Base-by-base conservation (phyloP, 2,113 vertebrate species). In the Microtus pennsylvanicus region DNA sequence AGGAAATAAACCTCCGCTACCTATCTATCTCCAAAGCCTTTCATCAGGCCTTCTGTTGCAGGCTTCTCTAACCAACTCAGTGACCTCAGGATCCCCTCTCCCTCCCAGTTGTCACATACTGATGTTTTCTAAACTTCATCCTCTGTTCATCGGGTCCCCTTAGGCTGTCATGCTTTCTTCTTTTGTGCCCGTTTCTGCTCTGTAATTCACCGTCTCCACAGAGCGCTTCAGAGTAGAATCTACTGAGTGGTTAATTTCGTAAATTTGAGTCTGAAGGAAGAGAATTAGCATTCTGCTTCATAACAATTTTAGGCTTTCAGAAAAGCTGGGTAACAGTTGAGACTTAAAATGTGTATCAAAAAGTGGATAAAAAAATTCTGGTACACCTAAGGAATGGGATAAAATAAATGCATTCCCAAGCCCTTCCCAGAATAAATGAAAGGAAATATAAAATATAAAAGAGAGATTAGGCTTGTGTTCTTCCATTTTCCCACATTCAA, bases 391-490 rank as follows among this genome's bases (percentile, higher is more conserved):
- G 7, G 10, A 5, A n/a, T 11, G 19, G 30, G 67, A 92, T 47
- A 92, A 74, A 83, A 87, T 42, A 74, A 83, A 87, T 42, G n/a
- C 35, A 72, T 19, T 52, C 26, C 33, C 93, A 45, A 55, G 1
- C 55, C 91, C 6, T 70, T 90, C 14, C 33, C 33, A 91, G 35
- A 91, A 95, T 50, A 76, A 93, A 12, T n/a, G 42, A 81, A 76
- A 93, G 14, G 52, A 93, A 45, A 95, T 91, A 81, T 70, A 87
- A 87, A 92, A 92, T 21, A 35, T 9, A 75, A 9, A 47, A 47
- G 2, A 69, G 22, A 80, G 7, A 77, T 0, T 63, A 11, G 24
- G 76, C 45, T 87, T 87, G 33, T 58, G 47, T 87, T 16, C 11
- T 50, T 88, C 21, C 7, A 76, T 78, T 63, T 28, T 92, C 33